Conservation (phyloP, 2,113 vertebrate species). For the Probosciger aterrimus region DNA sequence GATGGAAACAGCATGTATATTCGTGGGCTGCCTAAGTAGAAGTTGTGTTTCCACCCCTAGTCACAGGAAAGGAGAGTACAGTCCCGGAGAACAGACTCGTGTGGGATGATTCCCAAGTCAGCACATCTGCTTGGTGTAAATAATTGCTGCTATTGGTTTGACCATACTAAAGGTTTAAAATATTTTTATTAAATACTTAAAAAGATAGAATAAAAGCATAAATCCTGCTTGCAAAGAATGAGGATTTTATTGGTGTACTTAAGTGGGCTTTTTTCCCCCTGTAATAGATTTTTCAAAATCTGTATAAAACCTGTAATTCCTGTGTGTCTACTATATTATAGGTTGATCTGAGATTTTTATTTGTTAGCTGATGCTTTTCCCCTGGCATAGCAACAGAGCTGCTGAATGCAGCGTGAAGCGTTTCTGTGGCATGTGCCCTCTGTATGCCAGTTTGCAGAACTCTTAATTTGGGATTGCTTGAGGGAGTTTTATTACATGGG, state of each 20-base stretch:
- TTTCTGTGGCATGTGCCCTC: not conserved
- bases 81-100: fast-evolving
- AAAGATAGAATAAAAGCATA: not conserved
- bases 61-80: not conserved
- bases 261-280: fast-evolving
- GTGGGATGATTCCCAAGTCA: not conserved
- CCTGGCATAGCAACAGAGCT: not conserved
- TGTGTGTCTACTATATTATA: fast-evolving
- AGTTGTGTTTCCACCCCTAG: not conserved
- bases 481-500: too few species aligned
- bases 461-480: not conserved
- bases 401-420: not conserved
- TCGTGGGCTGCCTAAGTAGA: not conserved
- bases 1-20: not conserved
- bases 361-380: not conserved
- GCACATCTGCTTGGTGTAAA: not conserved
- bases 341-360: not conserved
- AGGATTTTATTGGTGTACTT: not conserved
- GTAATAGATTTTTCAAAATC: not conserved
- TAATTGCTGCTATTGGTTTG: not conserved
- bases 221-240: not conserved
- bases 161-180: not conserved
- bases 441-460: fast-evolving
- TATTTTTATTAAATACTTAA: not conserved
- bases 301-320: not conserved